Evolutionary conservation across 2,113 vertebrate species (phyloP).

Genomic region (Dipodomys merriami): DNA sequence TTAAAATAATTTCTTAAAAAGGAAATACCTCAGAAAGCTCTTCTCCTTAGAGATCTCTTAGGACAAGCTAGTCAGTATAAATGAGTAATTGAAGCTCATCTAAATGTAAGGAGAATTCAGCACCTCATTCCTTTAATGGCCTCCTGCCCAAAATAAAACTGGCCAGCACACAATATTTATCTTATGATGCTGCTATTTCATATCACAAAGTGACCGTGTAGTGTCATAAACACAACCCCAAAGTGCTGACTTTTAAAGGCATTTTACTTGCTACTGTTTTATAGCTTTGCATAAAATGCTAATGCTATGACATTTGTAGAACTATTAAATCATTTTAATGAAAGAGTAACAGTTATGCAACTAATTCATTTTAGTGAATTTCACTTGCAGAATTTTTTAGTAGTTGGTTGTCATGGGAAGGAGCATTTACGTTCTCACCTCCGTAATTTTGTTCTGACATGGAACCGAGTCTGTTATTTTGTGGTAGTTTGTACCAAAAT

Average conservation of each 20-base stretch:
- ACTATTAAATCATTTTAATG: constrained; percentile 82
- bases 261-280: constrained; percentile 73
- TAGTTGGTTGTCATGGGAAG: constrained; percentile 72
- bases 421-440: not conserved
- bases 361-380: constrained; percentile 70
- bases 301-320: constrained; percentile 80
- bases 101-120: constrained; percentile 63
- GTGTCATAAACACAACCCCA: constrained; percentile 76
- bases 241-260: constrained; percentile 81
- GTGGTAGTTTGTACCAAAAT: constrained; percentile 23
- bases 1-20: constrained; percentile 58
- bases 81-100: constrained; percentile 69
- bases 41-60: constrained; percentile 39
- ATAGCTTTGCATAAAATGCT: constrained; percentile 76
- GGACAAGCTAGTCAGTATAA: constrained; percentile 75
- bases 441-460: constrained; percentile 42
- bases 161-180: constrained; percentile 73
- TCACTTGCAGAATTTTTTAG: constrained; percentile 64
- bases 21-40: constrained; percentile 37
- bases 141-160: constrained; percentile 65
- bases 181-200: constrained; percentile 32
- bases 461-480: constrained; percentile 51
- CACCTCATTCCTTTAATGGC: constrained; percentile 66
- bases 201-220: constrained; percentile 66
- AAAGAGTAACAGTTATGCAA: constrained; percentile 69